Base-by-base conservation (phyloP, 1,140 invertebrate species). In the Aplysia californica region DNA sequence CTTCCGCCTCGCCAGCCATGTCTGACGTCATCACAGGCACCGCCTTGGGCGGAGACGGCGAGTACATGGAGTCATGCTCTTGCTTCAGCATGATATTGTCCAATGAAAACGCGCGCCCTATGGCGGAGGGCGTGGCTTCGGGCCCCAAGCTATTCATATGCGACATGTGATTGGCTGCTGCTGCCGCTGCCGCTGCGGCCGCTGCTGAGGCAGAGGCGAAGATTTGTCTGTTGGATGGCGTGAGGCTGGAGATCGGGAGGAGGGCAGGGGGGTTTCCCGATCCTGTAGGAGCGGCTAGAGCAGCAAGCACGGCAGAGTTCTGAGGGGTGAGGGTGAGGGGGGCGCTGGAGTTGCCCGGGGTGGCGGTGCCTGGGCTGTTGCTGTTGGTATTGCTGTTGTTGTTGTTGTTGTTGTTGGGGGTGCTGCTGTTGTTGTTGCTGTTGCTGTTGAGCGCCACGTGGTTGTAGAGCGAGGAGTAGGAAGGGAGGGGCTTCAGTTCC, bases 21-120 rank as follows among this genome's bases (percentile, higher is more conserved):
- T 77, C 77, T 15, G 65, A 39, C 26, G 72, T 56, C 36, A 50
- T 68, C 1, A 81, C 80, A 0, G 80, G 80, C 35, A 81, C 67
- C n/a, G 80, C 80, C 58, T 81, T 81, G 26, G 80, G 80, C 10
- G 80, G 80, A 4, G 80, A 79, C 3, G 80, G 80, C 5, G 80
- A 67, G 35, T 78, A 81, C 55, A 78, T 50, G 0, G 79, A 73
- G 71, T 81, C 80, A 0, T 75, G 70, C 31, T 65, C 74, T 35
- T 78, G 74, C 58, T 78, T 78, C 41, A 81, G 39, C 38, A 81
- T 39, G 33, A 78, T 76, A 38, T 26, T 74, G 31, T 76, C 77
- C 39, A 77, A 64, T 41, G 73, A 76, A n/a, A 76, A 44, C 21
- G 56, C 68, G 35, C 74, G 70, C 4, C 75, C 74, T 21, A 73